Evolutionary conservation across 2,888 invertebrate genomes (phyloP), one percentile per base, ranked within the genome.

Genomic region (Cylloceria caligata): DNA sequence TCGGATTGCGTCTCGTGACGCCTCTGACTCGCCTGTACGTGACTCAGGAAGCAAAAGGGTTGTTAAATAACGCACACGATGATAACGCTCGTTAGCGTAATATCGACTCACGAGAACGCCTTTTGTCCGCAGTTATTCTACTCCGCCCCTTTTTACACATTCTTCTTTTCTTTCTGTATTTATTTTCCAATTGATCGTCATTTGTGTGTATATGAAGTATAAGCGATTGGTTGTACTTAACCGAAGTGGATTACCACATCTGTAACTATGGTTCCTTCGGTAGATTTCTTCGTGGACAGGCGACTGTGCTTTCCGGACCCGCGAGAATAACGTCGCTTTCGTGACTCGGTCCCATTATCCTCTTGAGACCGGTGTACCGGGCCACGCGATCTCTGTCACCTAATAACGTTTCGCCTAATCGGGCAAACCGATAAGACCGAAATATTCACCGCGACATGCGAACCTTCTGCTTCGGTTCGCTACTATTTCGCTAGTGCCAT

Each of bases 311-410:
- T 69, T 42, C 52, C 30, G 39, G 49, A 19, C 36, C 64, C 24
- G 27, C 49, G 72, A 65, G 73, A 82, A 47, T 81, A 84, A 84
- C 79, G 74, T 77, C 2, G 76, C 67, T 64, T 21, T 89, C 91
- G 91, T 91, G 91, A 91, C 89, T 85, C 82, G 60, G 76, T 78
- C 86, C 88, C 90, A 90, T 91, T 91, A 91, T 79, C 71, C 52
- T 75, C 65, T 39, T 55, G 65, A 45, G 71, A 47, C 69, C 64
- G 81, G 71, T 77, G 80, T 86, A 73, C 27, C 42, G 73, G 85
- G 85, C 85, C 90, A 91, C 91, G 90, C 90, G 90, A 90, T 90
- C 90, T 87, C 88, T 90, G 91, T 90, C 89, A 90, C 90, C 90
- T 91, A 90, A 91, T 91, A 91, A 91, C 88, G 88, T 85, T 88